A percentile compares a stretch with the other conserved stretches of the same genome.
Conservation (phyloP, 1,140 invertebrate genomes). For the Lepidurus packardi region DNA sequence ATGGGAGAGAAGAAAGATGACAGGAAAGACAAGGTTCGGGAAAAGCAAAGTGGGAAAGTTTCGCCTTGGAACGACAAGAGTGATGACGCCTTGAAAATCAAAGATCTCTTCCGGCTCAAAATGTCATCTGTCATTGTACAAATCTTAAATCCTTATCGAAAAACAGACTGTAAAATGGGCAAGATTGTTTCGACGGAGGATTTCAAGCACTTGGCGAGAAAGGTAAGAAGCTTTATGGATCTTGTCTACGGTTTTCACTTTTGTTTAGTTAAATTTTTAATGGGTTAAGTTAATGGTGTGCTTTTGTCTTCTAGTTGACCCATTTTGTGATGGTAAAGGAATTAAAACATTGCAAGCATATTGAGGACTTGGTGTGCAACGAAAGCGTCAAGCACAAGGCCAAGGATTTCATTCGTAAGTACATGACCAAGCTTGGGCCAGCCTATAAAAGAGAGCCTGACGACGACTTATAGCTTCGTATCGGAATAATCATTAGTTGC, state of each 20-base stretch:
- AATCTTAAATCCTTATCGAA: slow-evolving; percentile 82
- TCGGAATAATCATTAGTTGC: not conserved
- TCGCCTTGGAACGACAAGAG: slow-evolving; percentile 26
- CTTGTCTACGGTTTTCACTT: not conserved
- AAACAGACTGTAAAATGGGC: slow-evolving; percentile 73
- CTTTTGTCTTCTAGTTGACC: slow-evolving; percentile 66
- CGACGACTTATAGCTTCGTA: slow-evolving; percentile 31
- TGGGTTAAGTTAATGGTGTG: slow-evolving; percentile 25
- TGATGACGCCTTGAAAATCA: slow-evolving; percentile 52
- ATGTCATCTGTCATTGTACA: slow-evolving; percentile 87
- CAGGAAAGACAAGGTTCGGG: slow-evolving; percentile 46
- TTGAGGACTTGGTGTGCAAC: slow-evolving; percentile 80
- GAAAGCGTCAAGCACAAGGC: slow-evolving; percentile 90
- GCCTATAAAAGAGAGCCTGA: slow-evolving; percentile 44
- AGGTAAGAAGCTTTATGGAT: slow-evolving; percentile 59
- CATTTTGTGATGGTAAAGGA: slow-evolving; percentile 96
- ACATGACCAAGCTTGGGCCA: slow-evolving; percentile 83
- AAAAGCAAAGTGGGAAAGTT: slow-evolving; percentile 37
- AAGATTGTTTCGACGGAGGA: slow-evolving; percentile 83
- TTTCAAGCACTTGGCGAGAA: slow-evolving; percentile 91
- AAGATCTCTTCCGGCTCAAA: slow-evolving; percentile 78
- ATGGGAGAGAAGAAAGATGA: slow-evolving; percentile 57
- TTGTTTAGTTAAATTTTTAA: not conserved
- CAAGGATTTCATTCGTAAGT: slow-evolving; percentile 89
- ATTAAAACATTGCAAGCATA: slow-evolving; percentile 80